Percentiles rank a stretch among this genome's conserved stretches.
These are phyloP conservation scores for Phoebastria nigripes DNA, from an alignment of 2,797 vertebrate species.

Conservation along the genomic window DNA sequence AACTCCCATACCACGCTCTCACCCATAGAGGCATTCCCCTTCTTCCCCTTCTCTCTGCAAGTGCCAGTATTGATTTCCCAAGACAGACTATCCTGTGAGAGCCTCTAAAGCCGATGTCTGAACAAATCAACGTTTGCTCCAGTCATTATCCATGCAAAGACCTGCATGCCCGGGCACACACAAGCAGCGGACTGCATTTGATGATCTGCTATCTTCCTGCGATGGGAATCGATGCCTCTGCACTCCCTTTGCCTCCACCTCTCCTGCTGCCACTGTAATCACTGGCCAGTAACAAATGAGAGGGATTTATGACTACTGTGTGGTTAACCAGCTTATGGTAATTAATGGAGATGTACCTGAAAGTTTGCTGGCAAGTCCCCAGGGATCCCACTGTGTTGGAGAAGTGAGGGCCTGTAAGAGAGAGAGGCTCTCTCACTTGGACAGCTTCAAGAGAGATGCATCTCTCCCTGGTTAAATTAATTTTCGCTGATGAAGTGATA, in stretches of 20 bases:
- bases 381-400: neutral
- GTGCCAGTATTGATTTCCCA: neutral
- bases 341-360: neutral
- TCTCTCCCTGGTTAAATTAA: neutral
- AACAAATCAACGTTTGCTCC: neutral
- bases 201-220: neutral
- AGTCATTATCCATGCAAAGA: neutral
- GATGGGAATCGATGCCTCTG: neutral
- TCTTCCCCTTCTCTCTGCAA: neutral
- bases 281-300: neutral
- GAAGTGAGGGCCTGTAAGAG: neutral
- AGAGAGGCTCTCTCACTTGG: neutral
- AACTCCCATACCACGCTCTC: neutral
- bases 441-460: neutral
- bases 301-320: neutral
- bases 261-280: neutral
- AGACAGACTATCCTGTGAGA: neutral
- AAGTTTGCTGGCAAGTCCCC: neutral
- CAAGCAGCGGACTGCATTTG: neutral
- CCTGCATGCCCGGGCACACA: neutral
- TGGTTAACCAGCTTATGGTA: neutral
- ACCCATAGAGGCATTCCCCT: neutral
- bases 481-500: neutral
- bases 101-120: neutral
- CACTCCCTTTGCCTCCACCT: neutral